These are phyloP conservation scores for Sycophaga agraensis DNA, from an alignment of 1,140 invertebrate genomes.

Conservation along the genomic window DNA sequence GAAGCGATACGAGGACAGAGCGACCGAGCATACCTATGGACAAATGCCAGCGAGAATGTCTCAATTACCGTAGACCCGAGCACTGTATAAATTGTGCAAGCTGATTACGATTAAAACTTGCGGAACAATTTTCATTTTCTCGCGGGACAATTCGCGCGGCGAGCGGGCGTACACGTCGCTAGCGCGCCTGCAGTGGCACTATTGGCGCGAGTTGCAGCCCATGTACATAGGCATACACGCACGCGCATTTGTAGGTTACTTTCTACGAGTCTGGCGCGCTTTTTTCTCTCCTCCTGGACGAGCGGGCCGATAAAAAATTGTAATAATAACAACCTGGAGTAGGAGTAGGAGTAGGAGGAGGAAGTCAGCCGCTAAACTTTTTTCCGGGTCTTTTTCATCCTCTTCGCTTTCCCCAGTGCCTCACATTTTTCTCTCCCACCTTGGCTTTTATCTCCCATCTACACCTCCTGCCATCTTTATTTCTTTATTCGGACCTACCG, in stretches of 20 bases:
- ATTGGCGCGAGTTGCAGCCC: too few species aligned
- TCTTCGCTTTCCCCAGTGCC: constrained; percentile 4
- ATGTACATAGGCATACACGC: not conserved
- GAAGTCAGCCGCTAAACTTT: not conserved
- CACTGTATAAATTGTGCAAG: too few species aligned
- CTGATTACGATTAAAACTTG: too few species aligned
- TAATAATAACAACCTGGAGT: constrained; percentile 11
- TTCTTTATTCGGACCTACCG: not conserved
- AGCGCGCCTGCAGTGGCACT: too few species aligned
- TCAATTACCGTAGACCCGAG: too few species aligned
- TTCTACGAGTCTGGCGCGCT: constrained; percentile 1
- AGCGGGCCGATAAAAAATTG: not conserved
- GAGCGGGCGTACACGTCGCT: too few species aligned
- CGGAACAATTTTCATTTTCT: constrained; percentile 19
- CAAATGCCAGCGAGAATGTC: too few species aligned
- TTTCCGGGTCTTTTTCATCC: not conserved
- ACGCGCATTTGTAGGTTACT: constrained; percentile 21
- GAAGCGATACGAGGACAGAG: too few species aligned
- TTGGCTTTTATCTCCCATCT: not conserved
- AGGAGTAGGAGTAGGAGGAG: not conserved
- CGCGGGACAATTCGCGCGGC: too few species aligned
- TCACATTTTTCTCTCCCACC: constrained; percentile 1
- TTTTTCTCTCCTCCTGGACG: constrained; percentile 7
- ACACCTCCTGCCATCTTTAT: not conserved
- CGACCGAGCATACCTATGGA: too few species aligned